Evolutionary conservation across 2,797 vertebrate species (phyloP), one percentile per base, ranked within the genome.

Genomic region (Lepilemur septentrionalis): DNA sequence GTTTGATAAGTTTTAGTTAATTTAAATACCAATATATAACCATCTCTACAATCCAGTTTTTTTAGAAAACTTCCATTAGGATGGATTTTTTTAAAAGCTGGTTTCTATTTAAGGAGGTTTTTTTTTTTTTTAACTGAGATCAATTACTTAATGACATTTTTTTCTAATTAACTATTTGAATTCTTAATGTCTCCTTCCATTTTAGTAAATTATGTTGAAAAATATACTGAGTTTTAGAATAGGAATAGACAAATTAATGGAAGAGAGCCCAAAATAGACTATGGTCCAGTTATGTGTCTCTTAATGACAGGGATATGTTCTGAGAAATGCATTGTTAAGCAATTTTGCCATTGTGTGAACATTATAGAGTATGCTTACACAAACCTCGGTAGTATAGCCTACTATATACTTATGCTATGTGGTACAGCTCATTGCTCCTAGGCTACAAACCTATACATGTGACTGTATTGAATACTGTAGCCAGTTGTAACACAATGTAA

Each of bases 161-260:
- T 69, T 89, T 92, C 86, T 85, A 93, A 65, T 90, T 94, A 89
- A 89, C 79, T 80, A 92, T 92, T 73, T 69, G 22, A 85, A 80
- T 93, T 95, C 38, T 65, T 96, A 87, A 86, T 92, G 10, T 78
- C 30, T 76, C 35, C 46, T 92, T 76, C 41, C 10, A 82, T 81
- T 93, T 84, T 89, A 70, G 41, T 79, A 94, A 91, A 63, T 78
- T 50, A 87, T 87, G 11, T 41, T 70, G 38, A 83, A 57, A 92
- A 65, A 78, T 70, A 87, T 46, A 72, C 43, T 79, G 57, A 38
- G 7, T 84, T 91, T 91, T 84, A 38, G 20, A 75, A 63, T 93
- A 82, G 28, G 12, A 94, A 70, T 83, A 91, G 32, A 72, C 28
- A 88, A 69, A 25, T 94, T 85, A 76, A 28, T 97, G 18, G 20